Conservation (phyloP, 1,140 invertebrate genomes). For the Theocolax elegans region DNA sequence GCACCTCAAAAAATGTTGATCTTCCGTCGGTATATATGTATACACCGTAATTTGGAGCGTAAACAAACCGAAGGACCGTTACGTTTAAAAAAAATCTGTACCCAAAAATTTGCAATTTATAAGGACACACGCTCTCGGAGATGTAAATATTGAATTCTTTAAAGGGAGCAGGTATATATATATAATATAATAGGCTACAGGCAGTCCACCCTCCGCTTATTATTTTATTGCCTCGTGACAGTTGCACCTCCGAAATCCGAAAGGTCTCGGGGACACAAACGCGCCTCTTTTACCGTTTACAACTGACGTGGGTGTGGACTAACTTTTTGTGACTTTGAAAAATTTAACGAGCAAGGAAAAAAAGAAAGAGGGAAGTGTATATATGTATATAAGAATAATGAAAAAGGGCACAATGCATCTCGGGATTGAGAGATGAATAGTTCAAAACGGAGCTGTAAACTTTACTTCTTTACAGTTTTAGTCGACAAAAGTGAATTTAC, state of each 20-base stretch:
- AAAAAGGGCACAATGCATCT: constrained; percentile 4
- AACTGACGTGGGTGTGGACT: not conserved
- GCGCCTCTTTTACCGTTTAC: constrained; percentile 40
- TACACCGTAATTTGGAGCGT: constrained; percentile 29
- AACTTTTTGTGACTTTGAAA: constrained; percentile 28
- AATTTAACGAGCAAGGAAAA: constrained; percentile 38
- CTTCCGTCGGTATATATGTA: too few relatives aligned
- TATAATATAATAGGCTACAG: too few relatives aligned
- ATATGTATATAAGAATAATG: too few relatives aligned
- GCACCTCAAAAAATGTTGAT: too few relatives aligned
- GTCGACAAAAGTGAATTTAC: constrained; percentile 25
- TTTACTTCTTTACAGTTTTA: constrained; percentile 23
- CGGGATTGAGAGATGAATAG: constrained; percentile 7
- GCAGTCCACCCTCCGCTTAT: constrained; percentile 22
- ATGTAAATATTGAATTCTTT: too few relatives aligned
- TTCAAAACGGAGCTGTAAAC: constrained; percentile 11
- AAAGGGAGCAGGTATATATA: too few relatives aligned
- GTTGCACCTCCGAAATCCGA: not conserved
- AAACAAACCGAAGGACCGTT: too few relatives aligned
- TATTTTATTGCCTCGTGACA: constrained; percentile 26
- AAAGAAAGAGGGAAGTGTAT: too few relatives aligned
- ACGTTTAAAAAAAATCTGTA: too few relatives aligned
- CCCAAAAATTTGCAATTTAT: too few relatives aligned
- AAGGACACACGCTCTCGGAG: too few relatives aligned
- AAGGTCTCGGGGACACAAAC: not conserved